A percentile compares a stretch with the other conserved stretches of the same genome.
These are phyloP conservation scores for Tenrec ecaudatus DNA, from an alignment of 2,113 vertebrate species.

Conservation along the genomic window DNA sequence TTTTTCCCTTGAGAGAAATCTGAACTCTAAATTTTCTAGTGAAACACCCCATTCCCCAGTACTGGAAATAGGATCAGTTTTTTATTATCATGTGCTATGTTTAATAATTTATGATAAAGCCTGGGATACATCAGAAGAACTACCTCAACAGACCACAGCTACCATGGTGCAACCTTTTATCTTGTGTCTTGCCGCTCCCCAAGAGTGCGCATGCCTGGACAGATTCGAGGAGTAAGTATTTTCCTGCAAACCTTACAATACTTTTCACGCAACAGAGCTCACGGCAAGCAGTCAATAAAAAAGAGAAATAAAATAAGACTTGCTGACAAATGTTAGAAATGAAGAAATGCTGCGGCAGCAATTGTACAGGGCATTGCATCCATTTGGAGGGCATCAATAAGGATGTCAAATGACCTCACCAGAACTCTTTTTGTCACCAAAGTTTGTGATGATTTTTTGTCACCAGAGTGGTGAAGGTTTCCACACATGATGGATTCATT, in stretches of 20 bases:
- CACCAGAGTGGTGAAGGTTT: background rate
- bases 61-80: background rate
- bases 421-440: background rate
- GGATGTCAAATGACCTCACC: constrained; percentile 32
- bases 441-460: background rate
- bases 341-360: background rate
- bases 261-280: constrained; percentile 1
- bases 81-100: background rate
- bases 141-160: background rate
- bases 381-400: constrained; percentile 23
- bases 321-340: constrained; percentile 21
- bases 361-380: background rate
- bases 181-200: background rate
- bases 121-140: background rate
- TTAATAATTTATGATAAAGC: background rate
- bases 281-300: constrained; percentile 25
- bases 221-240: background rate
- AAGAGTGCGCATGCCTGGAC: background rate
- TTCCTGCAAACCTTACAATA: constrained; percentile 37
- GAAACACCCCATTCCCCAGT: background rate
- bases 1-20: constrained; percentile 5
- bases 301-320: constrained; percentile 30
- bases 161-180: background rate
- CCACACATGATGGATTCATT: background rate
- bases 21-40: background rate